phyloP scores from a whole-genome alignment of 2,113 vertebrate species.

The Ciconia stormi region DNA sequence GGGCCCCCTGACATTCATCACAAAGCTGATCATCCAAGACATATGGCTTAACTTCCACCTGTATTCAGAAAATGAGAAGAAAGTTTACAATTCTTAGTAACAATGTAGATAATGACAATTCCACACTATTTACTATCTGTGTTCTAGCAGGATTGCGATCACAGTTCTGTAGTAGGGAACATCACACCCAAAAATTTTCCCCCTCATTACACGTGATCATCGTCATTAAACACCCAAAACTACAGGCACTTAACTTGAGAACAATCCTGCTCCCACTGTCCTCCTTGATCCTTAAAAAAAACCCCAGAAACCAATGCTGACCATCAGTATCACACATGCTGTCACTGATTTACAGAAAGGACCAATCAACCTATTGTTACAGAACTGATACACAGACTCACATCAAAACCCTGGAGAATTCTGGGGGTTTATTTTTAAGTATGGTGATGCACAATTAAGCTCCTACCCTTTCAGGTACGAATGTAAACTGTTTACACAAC shows the following conservation, averaged over 20 bases:
- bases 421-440: not conserved
- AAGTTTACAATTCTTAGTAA: not conserved
- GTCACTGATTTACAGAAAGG: not conserved
- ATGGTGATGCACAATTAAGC: not conserved
- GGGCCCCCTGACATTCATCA: slow-evolving; percentile 99
- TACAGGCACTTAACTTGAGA: not conserved
- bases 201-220: not conserved
- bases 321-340: not conserved
- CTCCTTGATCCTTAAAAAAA: not conserved
- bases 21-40: slow-evolving; percentile 99
- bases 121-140: not conserved
- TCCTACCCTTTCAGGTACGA: not conserved
- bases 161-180: not conserved
- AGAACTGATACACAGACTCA: not conserved
- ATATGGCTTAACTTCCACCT: slow-evolving; percentile 99
- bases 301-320: not conserved
- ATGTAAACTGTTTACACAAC: not conserved
- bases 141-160: not conserved
- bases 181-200: not conserved
- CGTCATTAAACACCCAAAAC: not conserved
- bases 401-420: not conserved
- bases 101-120: not conserved
- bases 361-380: not conserved
- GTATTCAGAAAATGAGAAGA: slow-evolving; percentile 38
- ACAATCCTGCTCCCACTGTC: not conserved